Conservation (phyloP, 2,888 invertebrate genomes). For the Copidosoma aretas region DNA sequence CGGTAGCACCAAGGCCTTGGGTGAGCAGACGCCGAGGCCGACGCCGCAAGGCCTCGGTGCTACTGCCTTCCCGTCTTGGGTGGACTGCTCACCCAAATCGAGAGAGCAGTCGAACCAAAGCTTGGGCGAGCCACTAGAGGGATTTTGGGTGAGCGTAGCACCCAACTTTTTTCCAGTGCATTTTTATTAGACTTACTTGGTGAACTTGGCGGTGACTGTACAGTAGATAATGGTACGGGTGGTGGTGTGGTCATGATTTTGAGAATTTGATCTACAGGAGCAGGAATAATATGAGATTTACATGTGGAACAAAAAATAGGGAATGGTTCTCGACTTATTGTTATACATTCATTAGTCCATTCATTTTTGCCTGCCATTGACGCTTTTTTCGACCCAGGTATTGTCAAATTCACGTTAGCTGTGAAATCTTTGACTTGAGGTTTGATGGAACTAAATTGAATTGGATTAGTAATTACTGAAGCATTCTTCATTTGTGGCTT, state of each 20-base stretch:
- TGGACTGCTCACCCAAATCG: too few species aligned
- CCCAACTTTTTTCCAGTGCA: not conserved
- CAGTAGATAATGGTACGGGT: conserved; percentile 37
- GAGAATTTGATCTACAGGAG: conserved; percentile 49
- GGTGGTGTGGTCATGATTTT: conserved; percentile 48
- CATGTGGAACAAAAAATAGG: conserved; percentile 53
- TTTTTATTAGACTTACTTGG: conserved; percentile 35
- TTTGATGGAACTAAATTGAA: not conserved
- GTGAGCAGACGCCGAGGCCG: too few species aligned
- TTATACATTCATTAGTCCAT: conserved; percentile 40
- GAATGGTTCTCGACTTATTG: conserved; percentile 43
- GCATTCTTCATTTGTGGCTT: conserved; percentile 30
- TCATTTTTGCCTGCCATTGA: conserved; percentile 37
- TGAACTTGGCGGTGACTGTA: conserved; percentile 38
- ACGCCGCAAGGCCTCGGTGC: too few species aligned
- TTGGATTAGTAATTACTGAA: too few species aligned
- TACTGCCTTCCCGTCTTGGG: too few species aligned
- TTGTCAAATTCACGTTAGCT: too few species aligned
- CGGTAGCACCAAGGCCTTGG: too few species aligned
- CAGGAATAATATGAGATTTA: conserved; percentile 39
- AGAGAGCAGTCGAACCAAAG: too few species aligned
- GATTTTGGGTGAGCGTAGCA: too few species aligned
- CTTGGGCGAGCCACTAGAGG: too few species aligned
- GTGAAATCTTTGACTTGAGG: too few species aligned
- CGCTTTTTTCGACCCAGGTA: conserved; percentile 15